phyloP scores from a whole-genome alignment of 2,888 invertebrate genomes.

The Xestia ashworthii region DNA sequence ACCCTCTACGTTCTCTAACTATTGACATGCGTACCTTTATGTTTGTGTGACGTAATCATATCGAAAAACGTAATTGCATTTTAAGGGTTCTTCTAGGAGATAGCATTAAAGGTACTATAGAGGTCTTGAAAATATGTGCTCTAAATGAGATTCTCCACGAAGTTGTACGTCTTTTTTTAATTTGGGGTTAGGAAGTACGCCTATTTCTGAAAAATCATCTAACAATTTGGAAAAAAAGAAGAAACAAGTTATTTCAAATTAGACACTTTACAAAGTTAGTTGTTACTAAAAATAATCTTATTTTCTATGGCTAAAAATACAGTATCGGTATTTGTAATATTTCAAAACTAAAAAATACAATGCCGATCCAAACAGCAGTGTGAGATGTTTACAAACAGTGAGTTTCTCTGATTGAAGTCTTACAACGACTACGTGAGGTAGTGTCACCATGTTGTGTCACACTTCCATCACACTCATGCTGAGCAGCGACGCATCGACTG shows the following conservation, averaged over 20 bases:
- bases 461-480: constrained; percentile 3
- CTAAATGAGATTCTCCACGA: background rate
- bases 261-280: background rate
- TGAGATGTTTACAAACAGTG: background rate
- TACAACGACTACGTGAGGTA: background rate
- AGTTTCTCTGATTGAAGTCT: constrained; percentile 16
- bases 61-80: constrained; percentile 62
- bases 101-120: background rate
- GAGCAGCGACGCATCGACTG: constrained; percentile 27
- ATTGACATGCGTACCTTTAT: constrained; percentile 89
- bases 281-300: background rate
- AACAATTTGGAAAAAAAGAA: too few relatives aligned
- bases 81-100: constrained; percentile 24
- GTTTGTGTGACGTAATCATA: constrained; percentile 76
- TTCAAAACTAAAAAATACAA: too few relatives aligned
- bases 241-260: background rate
- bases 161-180: background rate
- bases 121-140: background rate
- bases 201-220: background rate
- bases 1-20: constrained; percentile 90
- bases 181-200: background rate
- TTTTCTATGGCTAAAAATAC: background rate
- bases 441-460: constrained; percentile 26
- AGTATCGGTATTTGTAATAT: too few relatives aligned
- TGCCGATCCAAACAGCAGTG: background rate